Base-by-base conservation (phyloP, 2,888 invertebrate genomes). In the Sesamia inferens region DNA sequence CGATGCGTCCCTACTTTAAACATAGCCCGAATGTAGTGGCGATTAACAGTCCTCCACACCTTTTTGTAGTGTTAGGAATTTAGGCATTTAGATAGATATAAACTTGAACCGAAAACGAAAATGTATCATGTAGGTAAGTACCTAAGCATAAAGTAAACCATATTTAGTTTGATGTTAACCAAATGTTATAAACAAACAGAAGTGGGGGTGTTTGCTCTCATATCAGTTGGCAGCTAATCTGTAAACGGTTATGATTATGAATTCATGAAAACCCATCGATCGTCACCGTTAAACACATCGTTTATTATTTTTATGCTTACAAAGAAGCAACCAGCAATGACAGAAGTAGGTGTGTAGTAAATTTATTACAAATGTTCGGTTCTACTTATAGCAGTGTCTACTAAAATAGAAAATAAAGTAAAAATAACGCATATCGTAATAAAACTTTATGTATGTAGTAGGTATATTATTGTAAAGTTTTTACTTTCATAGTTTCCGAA, bases 181-280 rank as follows among this genome's bases (percentile, higher is more conserved):
- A 90, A 90, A 88, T 90, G 91, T 88, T 70, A 76, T 90, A 90
- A 89, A 91, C 89, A 90, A 86, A 86, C 79, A 79, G 54, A 81
- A 86, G 82, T 83, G 84, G 85, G 84, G 85, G 83, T 91, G 90
- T 86, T 89, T 86, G 82, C 85, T 87, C 87, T 87, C 83, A 81
- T 81, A 79, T 85, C 79, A 76, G 64, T 70, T 74, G 79, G 73
- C 83, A 86, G 83, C 83, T 86, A 85, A 86, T 88, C 84, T 86
- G 74, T 82, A 82, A 84, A 85, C 84, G 86, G 81, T 85, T 87
- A 85, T 83, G 83, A 83, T 88, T 87, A 85, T 79, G 73, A 79
- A 85, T 86, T 82, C 83, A 83, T 76, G 78, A 83, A 75, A 79
- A 77, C 68, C 78, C 70, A 84, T 72, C 82, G 71, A 69, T 71